A percentile compares a stretch with the other conserved stretches of the same genome.
These are phyloP conservation scores for Sebastes trivittatus DNA, from an alignment of 2,797 vertebrate genomes.

Conservation along the genomic window DNA sequence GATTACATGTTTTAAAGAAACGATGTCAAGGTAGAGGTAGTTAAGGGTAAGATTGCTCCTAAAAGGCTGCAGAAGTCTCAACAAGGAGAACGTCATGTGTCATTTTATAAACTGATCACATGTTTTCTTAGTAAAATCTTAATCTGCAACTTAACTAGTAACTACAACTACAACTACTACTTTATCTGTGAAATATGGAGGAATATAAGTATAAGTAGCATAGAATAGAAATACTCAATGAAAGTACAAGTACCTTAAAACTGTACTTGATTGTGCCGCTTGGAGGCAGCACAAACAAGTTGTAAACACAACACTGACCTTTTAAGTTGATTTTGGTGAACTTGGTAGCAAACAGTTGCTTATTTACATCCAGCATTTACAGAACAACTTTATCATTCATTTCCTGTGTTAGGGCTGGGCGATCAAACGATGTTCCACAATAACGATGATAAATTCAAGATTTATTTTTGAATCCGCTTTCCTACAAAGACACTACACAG, in stretches of 20 bases:
- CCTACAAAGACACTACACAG: too few relatives aligned
- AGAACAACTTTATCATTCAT: background rate
- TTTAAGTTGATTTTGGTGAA: background rate
- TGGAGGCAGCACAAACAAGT: background rate
- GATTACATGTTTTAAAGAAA: background rate
- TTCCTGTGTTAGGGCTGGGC: background rate
- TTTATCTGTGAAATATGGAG: too few relatives aligned
- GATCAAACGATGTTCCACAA: background rate
- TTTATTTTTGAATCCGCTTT: too few relatives aligned
- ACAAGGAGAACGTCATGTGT: background rate
- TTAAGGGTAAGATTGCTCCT: background rate
- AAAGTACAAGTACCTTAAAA: too few relatives aligned
- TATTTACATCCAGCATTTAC: background rate
- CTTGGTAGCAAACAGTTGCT: background rate
- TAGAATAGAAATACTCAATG: too few relatives aligned
- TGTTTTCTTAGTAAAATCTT: background rate
- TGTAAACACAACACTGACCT: background rate
- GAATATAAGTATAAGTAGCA: background rate
- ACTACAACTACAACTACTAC: too few relatives aligned
- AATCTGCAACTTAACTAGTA: too few relatives aligned
- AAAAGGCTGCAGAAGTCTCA: background rate
- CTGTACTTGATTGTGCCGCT: fast-evolving
- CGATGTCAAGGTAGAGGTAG: background rate
- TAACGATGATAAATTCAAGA: too few relatives aligned
- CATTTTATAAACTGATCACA: background rate